Evolutionary conservation across 2,888 invertebrate genomes (phyloP).

Genomic region (Dendrolimus houi): DNA sequence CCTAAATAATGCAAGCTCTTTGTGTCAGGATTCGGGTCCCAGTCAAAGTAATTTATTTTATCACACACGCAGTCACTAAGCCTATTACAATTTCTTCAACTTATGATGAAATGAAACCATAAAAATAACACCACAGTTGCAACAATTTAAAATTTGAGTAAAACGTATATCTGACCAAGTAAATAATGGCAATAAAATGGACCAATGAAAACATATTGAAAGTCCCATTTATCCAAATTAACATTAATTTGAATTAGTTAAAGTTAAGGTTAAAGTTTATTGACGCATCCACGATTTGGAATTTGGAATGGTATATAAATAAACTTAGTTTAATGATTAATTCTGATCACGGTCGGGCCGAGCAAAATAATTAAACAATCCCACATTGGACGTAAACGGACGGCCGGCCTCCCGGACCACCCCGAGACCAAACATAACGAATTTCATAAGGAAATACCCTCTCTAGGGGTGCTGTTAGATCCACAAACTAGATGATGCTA

Average conservation of each 20-base stretch:
- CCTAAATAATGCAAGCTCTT: too few relatives aligned
- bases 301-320: constrained; percentile 31
- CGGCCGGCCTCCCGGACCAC: constrained; percentile 39
- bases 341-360: constrained; percentile 56
- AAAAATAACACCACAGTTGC: too few relatives aligned
- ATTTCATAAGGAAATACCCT: constrained; percentile 42
- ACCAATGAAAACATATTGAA: not conserved
- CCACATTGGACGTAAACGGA: constrained; percentile 40
- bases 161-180: too few relatives aligned
- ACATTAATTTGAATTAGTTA: constrained; percentile 5
- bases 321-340: constrained; percentile 51
- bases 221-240: constrained; percentile 6
- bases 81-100: too few relatives aligned
- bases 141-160: too few relatives aligned
- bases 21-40: too few relatives aligned
- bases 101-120: too few relatives aligned
- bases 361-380: constrained; percentile 70
- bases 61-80: too few relatives aligned
- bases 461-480: not conserved
- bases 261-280: constrained; percentile 11
- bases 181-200: not conserved
- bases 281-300: constrained; percentile 16
- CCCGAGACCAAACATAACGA: constrained; percentile 37
- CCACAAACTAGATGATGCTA: constrained; percentile 4
- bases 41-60: too few relatives aligned